A percentile compares a stretch with the other conserved stretches of the same genome.
These are phyloP conservation scores for Silurus lanzhouensis DNA, from an alignment of 2,797 vertebrate genomes.

Conservation along the genomic window DNA sequence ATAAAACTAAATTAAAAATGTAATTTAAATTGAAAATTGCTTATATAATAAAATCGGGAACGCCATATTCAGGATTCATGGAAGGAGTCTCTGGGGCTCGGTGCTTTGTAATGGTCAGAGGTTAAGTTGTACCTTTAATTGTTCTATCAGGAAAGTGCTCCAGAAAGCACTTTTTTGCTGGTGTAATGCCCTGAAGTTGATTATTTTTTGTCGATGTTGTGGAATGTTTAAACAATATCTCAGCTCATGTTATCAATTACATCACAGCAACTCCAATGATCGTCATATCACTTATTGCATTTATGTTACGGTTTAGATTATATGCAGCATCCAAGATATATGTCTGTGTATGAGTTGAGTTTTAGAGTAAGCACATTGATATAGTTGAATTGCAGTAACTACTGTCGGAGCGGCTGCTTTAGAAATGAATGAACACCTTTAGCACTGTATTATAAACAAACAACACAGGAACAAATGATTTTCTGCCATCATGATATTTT, in stretches of 20 bases:
- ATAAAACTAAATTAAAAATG: neutral
- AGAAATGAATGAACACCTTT: neutral
- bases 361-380: neutral
- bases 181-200: too few relatives aligned
- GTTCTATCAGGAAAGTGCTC: neutral
- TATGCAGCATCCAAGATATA: neutral
- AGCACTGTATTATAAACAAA: neutral
- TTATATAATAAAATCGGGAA: neutral
- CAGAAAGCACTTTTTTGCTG: neutral
- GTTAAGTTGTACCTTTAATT: neutral
- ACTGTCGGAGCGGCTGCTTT: neutral
- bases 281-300: too few relatives aligned
- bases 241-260: too few relatives aligned
- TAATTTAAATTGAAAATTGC: neutral
- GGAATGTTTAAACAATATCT: too few relatives aligned
- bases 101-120: neutral
- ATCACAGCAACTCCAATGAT: too few relatives aligned
- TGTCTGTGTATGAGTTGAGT: neutral
- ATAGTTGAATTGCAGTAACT: neutral
- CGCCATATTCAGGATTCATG: neutral
- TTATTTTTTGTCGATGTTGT: too few relatives aligned
- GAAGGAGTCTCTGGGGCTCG: neutral
- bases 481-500: neutral
- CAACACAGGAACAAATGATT: neutral
- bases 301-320: too few relatives aligned